These are phyloP conservation scores for Nemotelus pantherinus DNA, from an alignment of 2,888 invertebrate species.

Conservation along the genomic window DNA sequence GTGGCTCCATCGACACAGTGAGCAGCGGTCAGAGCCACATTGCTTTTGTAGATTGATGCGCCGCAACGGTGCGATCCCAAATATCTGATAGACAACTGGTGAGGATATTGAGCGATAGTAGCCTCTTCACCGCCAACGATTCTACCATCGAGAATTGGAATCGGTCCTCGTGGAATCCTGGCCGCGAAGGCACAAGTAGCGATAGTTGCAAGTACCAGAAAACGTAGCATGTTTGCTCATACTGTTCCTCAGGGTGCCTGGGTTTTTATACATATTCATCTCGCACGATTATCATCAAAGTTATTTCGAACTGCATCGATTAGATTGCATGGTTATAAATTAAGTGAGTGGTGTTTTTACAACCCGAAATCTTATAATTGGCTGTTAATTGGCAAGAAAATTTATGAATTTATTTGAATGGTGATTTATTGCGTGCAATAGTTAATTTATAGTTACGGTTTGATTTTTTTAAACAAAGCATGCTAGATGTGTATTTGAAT, in stretches of 20 bases:
- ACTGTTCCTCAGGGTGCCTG: neutral
- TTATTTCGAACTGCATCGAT: neutral
- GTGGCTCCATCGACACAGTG: conserved; percentile 20
- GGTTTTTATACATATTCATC: neutral
- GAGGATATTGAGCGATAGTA: conserved; percentile 42
- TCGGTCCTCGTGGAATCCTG: conserved; percentile 14
- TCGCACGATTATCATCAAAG: neutral
- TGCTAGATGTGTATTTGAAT: too few relatives aligned
- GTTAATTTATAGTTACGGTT: too few relatives aligned
- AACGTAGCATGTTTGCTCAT: conserved; percentile 32
- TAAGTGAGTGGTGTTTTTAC: neutral
- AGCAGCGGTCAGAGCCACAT: conserved; percentile 9
- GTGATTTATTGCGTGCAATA: too few relatives aligned
- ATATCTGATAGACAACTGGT: conserved; percentile 39
- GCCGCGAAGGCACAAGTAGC: conserved; percentile 17
- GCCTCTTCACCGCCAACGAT: conserved; percentile 47
- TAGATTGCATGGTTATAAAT: neutral
- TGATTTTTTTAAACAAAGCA: too few relatives aligned
- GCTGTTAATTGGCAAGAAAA: conserved; percentile 1
- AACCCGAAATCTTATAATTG: neutral
- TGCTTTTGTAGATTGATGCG: conserved; percentile 63
- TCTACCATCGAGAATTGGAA: conserved; percentile 13
- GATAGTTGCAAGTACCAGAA: conserved; percentile 51
- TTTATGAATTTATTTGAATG: neutral
- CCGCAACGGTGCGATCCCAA: conserved; percentile 66